These are phyloP conservation scores for Acanthis flammea DNA, from an alignment of 2,797 vertebrate genomes.

Conservation along the genomic window DNA sequence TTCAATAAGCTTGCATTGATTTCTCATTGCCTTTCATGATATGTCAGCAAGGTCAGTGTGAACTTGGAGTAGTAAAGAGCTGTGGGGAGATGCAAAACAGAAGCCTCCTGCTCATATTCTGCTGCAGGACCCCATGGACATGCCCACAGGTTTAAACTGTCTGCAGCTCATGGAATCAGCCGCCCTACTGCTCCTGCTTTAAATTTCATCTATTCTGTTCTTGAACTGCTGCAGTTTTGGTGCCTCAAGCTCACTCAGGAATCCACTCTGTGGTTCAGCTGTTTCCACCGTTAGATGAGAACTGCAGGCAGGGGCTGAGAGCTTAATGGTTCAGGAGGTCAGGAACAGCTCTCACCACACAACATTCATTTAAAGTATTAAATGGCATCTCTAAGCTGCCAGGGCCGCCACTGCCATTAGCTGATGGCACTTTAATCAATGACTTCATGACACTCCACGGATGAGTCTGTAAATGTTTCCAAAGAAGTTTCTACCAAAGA, in stretches of 20 bases:
- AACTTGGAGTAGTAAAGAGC: neutral
- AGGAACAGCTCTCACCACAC: neutral
- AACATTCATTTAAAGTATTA: constrained; percentile 4
- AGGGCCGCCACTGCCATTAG: neutral
- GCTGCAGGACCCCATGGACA: neutral
- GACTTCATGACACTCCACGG: neutral
- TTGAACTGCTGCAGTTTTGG: neutral
- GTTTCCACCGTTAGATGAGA: neutral
- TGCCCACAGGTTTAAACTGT: neutral
- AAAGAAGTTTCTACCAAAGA: neutral
- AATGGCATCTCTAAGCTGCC: neutral
- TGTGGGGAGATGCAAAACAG: neutral
- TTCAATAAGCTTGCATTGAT: neutral
- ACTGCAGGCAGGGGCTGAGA: neutral
- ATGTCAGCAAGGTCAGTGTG: neutral
- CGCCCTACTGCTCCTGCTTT: neutral
- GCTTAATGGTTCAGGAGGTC: neutral
- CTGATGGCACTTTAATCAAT: neutral
- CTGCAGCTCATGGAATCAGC: neutral
- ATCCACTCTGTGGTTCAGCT: neutral
- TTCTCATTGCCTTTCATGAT: neutral
- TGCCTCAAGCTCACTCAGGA: neutral
- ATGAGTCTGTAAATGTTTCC: neutral
- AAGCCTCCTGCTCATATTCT: neutral
- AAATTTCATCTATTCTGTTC: neutral